Evolutionary conservation across 2,888 invertebrate species (phyloP), one percentile per base, ranked within the genome.

Genomic region (Eupithecia tripunctaria): DNA sequence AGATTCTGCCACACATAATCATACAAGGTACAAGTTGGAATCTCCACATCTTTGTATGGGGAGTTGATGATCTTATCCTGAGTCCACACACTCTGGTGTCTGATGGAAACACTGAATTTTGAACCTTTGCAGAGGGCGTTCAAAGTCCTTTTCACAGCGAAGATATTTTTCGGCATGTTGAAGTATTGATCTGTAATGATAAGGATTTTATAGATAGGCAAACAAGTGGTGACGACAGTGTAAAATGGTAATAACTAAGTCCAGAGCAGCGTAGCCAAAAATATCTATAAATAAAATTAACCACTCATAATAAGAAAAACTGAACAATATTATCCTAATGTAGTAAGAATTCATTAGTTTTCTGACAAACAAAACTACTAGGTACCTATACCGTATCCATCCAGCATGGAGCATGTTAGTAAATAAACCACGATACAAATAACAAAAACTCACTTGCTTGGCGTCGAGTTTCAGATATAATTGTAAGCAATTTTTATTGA

Each of bases 1-100:
- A 96, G 82, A 82, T 96, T 93, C 76, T 91, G 89, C 96, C 96
- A 96, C 5, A 97, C 90, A 76, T 95, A 95, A 79, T 96, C 95
- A 70, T 96, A 92, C 68, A 96, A 74, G 1, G 95, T 94, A 21
- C 91, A 82, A 77, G 96, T 95, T 0, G 95, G 95, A 64, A 95
- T 85, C 15, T 92, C 88, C 4, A 95, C 83, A 36, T 90, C 86
- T n/a, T 93, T 93, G 76, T 87, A 95, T 0, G 95, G 95, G 0
- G 93, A 97, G 67, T 85, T 89, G n/a, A 93, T 85, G 1, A 89
- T 81, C 43, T 84, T 88, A 15, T 93, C 91, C 51, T 86, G 81
- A 0, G 89, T 89, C 94, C 94, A 94, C 4, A 84, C 85, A 78
- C 89, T 89, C 1, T 84, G 79, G 68, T 82, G 86, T 74, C 92